Conservation (phyloP, 2,888 invertebrate genomes). For the Metalampra italica region DNA sequence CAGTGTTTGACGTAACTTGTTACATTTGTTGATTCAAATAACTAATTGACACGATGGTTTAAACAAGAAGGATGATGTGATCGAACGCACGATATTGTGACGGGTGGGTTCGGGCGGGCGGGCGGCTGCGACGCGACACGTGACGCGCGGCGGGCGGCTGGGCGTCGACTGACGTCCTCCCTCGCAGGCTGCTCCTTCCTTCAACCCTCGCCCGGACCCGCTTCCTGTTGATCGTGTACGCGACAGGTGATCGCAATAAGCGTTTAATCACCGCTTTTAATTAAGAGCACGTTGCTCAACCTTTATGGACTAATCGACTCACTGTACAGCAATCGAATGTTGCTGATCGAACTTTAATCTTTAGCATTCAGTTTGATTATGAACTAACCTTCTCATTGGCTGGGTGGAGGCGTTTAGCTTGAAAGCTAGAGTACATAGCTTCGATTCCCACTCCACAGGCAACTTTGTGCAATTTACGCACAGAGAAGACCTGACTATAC, state of each 20-base stretch:
- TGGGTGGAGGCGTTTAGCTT: too few relatives aligned
- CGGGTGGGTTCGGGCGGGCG: constrained; percentile 24
- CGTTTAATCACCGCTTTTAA: constrained; percentile 42
- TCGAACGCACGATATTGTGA: constrained; percentile 26
- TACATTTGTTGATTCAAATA: constrained; percentile 5
- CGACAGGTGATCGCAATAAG: constrained; percentile 69
- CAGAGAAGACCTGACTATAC: too few relatives aligned
- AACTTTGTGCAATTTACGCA: too few relatives aligned
- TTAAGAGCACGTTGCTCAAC: constrained; percentile 14
- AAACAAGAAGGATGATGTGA: constrained; percentile 12
- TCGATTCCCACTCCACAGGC: too few relatives aligned
- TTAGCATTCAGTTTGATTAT: too few relatives aligned
- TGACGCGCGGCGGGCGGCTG: constrained; percentile 62
- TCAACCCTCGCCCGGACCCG: constrained; percentile 63
- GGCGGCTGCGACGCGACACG: constrained; percentile 37
- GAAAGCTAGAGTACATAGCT: too few relatives aligned
- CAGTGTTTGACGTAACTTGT: constrained; percentile 26
- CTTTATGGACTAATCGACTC: too few relatives aligned
- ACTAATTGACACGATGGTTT: not conserved
- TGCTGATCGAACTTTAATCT: too few relatives aligned
- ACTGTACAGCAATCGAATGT: too few relatives aligned
- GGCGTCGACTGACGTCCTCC: constrained; percentile 65
- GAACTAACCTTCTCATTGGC: too few relatives aligned
- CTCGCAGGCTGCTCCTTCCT: constrained; percentile 33
- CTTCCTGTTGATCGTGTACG: constrained; percentile 70